These are phyloP conservation scores for Pedionomus torquatus DNA, from an alignment of 2,113 vertebrate genomes.

Conservation along the genomic window DNA sequence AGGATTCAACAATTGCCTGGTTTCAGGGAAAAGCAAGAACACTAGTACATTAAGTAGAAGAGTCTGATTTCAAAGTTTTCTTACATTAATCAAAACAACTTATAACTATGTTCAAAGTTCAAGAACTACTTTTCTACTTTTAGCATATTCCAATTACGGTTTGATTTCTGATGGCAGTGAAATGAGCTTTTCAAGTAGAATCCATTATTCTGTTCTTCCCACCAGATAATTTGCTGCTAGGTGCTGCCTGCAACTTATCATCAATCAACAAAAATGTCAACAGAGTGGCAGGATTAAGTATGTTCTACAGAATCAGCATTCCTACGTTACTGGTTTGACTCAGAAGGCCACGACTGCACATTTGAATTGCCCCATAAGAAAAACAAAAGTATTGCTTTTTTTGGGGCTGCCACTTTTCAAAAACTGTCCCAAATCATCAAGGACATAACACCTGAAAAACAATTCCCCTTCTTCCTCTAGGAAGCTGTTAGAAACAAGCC, in stretches of 20 bases:
- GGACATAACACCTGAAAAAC: not conserved
- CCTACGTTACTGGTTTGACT: not conserved
- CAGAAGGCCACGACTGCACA: not conserved
- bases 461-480: not conserved
- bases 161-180: conserved; percentile 64
- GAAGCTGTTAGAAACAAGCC: not conserved
- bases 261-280: conserved; percentile 67
- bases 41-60: not conserved
- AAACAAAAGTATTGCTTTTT: not conserved
- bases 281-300: conserved; percentile 31
- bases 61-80: conserved; percentile 27
- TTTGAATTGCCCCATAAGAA: not conserved
- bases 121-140: conserved; percentile 53
- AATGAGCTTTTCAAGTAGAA: conserved; percentile 58
- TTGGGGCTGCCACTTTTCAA: not conserved
- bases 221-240: conserved; percentile 61
- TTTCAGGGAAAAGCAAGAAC: not conserved
- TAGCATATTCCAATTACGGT: conserved; percentile 56
- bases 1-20: not conserved
- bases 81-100: conserved; percentile 52
- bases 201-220: conserved; percentile 62
- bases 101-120: conserved; percentile 20
- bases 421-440: not conserved
- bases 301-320: conserved; percentile 29
- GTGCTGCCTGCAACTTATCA: conserved; percentile 60